phyloP scores from a whole-genome alignment of 2,113 vertebrate genomes.

The Neogale vison region DNA sequence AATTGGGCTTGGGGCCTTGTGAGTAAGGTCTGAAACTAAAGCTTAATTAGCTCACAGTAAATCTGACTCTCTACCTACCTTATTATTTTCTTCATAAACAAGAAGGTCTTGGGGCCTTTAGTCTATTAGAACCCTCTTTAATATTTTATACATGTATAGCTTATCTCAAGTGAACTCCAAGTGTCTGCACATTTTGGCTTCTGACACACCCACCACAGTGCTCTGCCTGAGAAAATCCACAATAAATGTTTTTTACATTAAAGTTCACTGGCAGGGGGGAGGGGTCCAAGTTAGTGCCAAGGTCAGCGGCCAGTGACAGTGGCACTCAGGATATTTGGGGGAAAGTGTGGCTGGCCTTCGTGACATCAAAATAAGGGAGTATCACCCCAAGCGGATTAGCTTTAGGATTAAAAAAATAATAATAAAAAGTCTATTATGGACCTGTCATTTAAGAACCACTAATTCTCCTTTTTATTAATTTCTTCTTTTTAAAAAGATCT shows the following conservation, averaged over 20 bases:
- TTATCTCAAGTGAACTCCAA: conserved; percentile 31
- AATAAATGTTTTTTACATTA: background rate
- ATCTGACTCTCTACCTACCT: background rate
- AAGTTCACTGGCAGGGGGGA: background rate
- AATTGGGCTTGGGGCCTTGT: background rate
- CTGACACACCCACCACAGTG: background rate
- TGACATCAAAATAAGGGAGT: background rate
- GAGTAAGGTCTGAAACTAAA: background rate
- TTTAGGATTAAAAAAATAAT: background rate
- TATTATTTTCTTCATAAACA: conserved; percentile 24
- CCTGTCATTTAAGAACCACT: background rate
- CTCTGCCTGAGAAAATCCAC: conserved; percentile 1
- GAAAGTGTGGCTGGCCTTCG: background rate
- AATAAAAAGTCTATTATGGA: background rate
- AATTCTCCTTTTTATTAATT: conserved; percentile 21
- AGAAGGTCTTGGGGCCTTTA: background rate
- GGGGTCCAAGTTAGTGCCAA: background rate
- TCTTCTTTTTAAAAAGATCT: background rate
- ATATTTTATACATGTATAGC: background rate
- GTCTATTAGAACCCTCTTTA: background rate
- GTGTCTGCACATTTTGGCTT: background rate
- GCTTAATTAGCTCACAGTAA: background rate
- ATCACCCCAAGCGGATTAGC: background rate
- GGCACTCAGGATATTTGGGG: background rate
- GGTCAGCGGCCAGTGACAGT: background rate